phyloP scores from a whole-genome alignment of 1,140 invertebrate genomes.

The Drosophila kurseongensis region DNA sequence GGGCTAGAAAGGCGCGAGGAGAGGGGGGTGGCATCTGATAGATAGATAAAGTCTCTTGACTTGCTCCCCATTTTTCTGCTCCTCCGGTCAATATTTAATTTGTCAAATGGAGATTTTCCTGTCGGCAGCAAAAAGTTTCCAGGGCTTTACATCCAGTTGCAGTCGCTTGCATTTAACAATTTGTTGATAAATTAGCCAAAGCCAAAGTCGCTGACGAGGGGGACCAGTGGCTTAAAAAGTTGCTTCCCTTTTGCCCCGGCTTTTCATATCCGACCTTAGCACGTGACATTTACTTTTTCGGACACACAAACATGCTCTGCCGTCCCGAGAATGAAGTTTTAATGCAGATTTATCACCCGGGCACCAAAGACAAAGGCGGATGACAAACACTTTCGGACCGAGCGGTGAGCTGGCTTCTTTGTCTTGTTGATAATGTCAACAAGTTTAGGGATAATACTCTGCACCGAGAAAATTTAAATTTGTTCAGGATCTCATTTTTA shows the following conservation, averaged over 20 bases:
- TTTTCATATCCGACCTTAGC: conserved; percentile 33
- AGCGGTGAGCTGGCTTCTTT: conserved; percentile 12
- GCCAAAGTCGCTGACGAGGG: conserved; percentile 37
- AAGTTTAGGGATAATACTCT: conserved; percentile 15
- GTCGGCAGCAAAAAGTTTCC: conserved; percentile 22
- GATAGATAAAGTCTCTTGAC: conserved; percentile 14
- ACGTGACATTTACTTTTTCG: conserved; percentile 74
- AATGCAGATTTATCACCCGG: conserved; percentile 72
- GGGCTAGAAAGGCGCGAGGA: conserved; percentile 12
- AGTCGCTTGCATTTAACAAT: conserved; percentile 61
- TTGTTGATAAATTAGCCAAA: conserved; percentile 76
- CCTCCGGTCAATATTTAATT: conserved; percentile 60
- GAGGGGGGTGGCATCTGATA: conserved; percentile 23
- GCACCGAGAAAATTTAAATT: not conserved
- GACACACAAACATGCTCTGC: conserved; percentile 37
- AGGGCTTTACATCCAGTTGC: conserved; percentile 25
- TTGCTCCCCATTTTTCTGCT: not conserved
- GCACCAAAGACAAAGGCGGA: conserved; percentile 37
- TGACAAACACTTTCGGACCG: conserved; percentile 40
- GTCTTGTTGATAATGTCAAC: conserved; percentile 35
- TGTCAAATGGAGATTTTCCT: conserved; percentile 49
- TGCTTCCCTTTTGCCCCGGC: conserved; percentile 1
- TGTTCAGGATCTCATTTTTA: not conserved
- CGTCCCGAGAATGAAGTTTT: conserved; percentile 59
- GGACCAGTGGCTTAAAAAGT: conserved; percentile 45